Base-by-base conservation (phyloP, 2,888 invertebrate species). In the Willowsia nigromaculata region DNA sequence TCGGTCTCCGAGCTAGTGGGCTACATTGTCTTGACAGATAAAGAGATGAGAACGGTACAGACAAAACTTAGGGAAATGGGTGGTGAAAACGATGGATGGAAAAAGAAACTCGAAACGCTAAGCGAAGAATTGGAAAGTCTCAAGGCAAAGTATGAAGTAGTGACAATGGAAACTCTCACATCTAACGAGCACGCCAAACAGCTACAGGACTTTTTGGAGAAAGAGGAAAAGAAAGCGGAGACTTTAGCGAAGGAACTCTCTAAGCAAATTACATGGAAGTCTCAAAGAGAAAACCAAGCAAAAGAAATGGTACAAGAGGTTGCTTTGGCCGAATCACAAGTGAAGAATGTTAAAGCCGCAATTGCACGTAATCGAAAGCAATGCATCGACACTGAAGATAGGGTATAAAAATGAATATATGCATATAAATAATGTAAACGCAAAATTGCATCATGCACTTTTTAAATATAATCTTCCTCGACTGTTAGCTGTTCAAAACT, bases 171-270 rank as follows among this genome's bases (percentile, higher is more conserved):
- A 22, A 88, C 80, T 5, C 33, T 90, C 92, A 94, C 95, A 27
- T 94, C 95, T 0, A 95, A 95, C 56, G 96, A 96, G 92, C 94
- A 95, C 43, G 94, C 95, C 0, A 95, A 94, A 82, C 95, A 95
- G 92, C 93, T 96, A 7, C 95, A 96, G 93, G 94, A 95, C 33
- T 95, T 96, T 93, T 94, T 96, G 22, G 95, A 95, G 0, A 95
- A 95, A 84, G 95, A 96, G 91, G 95, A 95, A 74, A 95, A 95
- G 93, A 94, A 95, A 92, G 95, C 96, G 15, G 96, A 95, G 93
- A 95, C 95, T 90, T 94, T 97, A 84, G 96, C 96, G 92, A 96
- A 95, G 93, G 96, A 96, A 93, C 83, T 90, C n/a, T 76, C 88
- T 18, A 83, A 87, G 6, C 85, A 90, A 62, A 90, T 53, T 30